phyloP scores from a whole-genome alignment of 2,888 invertebrate species.

The Ophion ventricosus region DNA sequence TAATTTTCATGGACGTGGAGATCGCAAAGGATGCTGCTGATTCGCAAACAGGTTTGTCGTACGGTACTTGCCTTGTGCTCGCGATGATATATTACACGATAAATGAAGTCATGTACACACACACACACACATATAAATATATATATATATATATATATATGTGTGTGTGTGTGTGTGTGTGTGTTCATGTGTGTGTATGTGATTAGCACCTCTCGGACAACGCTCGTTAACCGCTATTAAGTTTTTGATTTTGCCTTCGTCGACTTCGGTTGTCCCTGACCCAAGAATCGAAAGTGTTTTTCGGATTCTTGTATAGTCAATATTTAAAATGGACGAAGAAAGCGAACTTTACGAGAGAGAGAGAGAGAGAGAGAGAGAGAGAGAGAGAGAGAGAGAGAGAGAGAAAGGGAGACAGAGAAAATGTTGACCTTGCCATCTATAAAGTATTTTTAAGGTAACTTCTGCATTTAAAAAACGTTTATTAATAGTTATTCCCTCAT shows the following conservation, averaged over 20 bases:
- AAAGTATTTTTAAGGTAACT: background rate
- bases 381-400: conserved; percentile 23
- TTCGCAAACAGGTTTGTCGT: background rate
- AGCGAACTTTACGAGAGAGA: background rate
- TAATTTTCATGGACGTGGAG: background rate
- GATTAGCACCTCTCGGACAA: conserved; percentile 4
- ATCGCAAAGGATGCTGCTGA: background rate
- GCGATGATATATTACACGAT: background rate
- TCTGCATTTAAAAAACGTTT: background rate
- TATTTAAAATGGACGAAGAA: conserved; percentile 41
- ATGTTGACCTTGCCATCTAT: conserved; percentile 56
- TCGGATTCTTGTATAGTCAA: conserved; percentile 59
- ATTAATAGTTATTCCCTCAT: background rate
- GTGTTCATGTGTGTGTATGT: background rate
- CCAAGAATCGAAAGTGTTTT: conserved; percentile 75
- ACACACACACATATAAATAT: background rate
- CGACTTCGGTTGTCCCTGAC: conserved; percentile 72
- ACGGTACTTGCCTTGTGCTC: background rate
- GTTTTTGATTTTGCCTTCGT: conserved; percentile 70
- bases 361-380: conserved; percentile 31
- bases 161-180: too few species aligned
- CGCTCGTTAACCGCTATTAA: conserved; percentile 4
- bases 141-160: too few species aligned
- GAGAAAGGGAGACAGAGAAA: conserved; percentile 18
- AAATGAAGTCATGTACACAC: background rate